phyloP scores from a whole-genome alignment of 2,888 invertebrate genomes.

The Lycia hirtaria region DNA sequence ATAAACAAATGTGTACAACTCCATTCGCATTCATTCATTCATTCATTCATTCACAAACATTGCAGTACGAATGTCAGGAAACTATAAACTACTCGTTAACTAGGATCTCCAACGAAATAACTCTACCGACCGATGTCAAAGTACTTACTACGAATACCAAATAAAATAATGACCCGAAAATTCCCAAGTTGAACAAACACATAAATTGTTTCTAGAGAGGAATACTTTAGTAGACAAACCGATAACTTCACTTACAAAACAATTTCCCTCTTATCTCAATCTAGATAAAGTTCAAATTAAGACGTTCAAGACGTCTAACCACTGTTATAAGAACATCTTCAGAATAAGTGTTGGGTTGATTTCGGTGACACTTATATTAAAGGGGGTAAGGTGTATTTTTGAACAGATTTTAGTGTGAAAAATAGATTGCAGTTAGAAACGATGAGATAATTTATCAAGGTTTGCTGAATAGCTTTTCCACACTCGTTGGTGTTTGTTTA shows the following conservation, averaged over 20 bases:
- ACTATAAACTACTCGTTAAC: neutral
- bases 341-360: slow-evolving; percentile 32
- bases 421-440: slow-evolving; percentile 57
- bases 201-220: slow-evolving; percentile 71
- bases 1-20: too few species aligned
- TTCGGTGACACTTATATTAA: slow-evolving; percentile 35
- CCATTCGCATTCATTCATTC: too few species aligned
- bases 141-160: slow-evolving; percentile 45
- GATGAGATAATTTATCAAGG: slow-evolving; percentile 70
- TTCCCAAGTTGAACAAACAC: slow-evolving; percentile 70
- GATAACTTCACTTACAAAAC: slow-evolving; percentile 50
- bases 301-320: too few species aligned
- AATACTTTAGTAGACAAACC: slow-evolving; percentile 59
- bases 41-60: too few species aligned
- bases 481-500: slow-evolving; percentile 60
- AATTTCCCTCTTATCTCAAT: slow-evolving; percentile 44
- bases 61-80: too few species aligned
- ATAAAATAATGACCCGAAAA: slow-evolving; percentile 71
- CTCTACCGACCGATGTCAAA: neutral
- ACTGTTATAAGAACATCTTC: slow-evolving; percentile 16
- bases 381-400: slow-evolving; percentile 42
- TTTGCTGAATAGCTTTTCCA: slow-evolving; percentile 62
- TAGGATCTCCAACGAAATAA: neutral
- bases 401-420: slow-evolving; percentile 16
- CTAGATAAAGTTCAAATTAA: slow-evolving; percentile 36